phyloP scores from a whole-genome alignment of 2,888 invertebrate genomes.

The Ornithoptera alexandrae region DNA sequence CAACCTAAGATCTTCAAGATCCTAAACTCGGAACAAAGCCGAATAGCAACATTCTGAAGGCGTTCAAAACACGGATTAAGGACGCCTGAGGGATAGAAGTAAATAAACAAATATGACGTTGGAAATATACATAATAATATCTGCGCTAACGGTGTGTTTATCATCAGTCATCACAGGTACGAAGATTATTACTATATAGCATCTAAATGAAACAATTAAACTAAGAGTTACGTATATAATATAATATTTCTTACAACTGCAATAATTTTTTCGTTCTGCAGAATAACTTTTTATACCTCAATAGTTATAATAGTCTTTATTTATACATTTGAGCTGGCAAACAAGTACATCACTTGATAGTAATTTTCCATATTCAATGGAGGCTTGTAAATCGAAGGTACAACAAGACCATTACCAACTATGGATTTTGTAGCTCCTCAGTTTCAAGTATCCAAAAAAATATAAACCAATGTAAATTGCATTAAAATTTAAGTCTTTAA shows the following conservation, averaged over 20 bases:
- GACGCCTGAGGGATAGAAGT: conserved; percentile 2
- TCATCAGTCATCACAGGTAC: conserved; percentile 61
- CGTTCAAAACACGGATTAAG: neutral
- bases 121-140: conserved; percentile 51
- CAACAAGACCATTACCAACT: too few species aligned
- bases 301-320: too few species aligned
- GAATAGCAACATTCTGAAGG: neutral
- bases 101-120: conserved; percentile 41
- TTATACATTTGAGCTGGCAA: too few species aligned
- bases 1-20: neutral
- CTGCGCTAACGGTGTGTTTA: conserved; percentile 49
- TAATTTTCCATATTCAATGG: too few species aligned
- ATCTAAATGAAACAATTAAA: neutral
- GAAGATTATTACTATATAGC: conserved; percentile 33
- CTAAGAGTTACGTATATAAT: neutral
- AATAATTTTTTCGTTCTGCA: too few species aligned
- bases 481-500: too few species aligned
- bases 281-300: too few species aligned
- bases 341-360: too few species aligned
- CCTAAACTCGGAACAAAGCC: neutral
- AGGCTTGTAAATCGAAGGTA: too few species aligned
- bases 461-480: too few species aligned
- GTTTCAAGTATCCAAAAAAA: too few species aligned
- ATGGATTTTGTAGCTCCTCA: too few species aligned
- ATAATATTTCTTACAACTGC: neutral